Evolutionary conservation across 2,888 invertebrate species (phyloP).

Genomic region (Gymnosoma rotundatum): DNA sequence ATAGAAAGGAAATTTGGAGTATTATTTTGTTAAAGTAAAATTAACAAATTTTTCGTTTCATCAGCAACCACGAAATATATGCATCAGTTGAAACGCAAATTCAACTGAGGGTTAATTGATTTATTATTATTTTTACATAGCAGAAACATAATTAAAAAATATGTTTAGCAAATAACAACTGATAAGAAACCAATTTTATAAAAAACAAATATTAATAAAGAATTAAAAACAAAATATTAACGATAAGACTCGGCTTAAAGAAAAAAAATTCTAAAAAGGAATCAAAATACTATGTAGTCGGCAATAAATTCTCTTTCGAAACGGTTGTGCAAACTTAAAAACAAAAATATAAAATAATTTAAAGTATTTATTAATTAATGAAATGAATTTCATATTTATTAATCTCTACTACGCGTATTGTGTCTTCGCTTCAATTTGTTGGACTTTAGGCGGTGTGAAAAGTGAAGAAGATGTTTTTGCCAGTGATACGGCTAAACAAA

Average conservation of each 20-base stretch:
- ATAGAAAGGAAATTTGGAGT: too few relatives aligned
- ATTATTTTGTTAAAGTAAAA: too few relatives aligned
- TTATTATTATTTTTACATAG: neutral
- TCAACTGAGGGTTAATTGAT: conserved; percentile 8
- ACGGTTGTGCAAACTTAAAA: conserved; percentile 35
- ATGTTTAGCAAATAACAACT: conserved; percentile 11
- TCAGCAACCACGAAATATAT: too few relatives aligned
- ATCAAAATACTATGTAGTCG: conserved; percentile 23
- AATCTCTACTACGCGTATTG: neutral
- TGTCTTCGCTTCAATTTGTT: conserved; percentile 23
- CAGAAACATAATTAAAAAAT: neutral
- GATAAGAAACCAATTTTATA: conserved; percentile 37
- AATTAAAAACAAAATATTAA: conserved; percentile 9
- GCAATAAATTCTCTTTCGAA: conserved; percentile 29
- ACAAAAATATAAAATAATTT: neutral
- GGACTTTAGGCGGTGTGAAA: neutral
- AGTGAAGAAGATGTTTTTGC: conserved; percentile 67
- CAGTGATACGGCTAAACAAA: conserved; percentile 78
- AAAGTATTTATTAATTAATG: neutral
- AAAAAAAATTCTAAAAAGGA: neutral
- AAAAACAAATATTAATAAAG: conserved; percentile 8
- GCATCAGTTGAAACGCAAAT: neutral
- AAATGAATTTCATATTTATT: conserved; percentile 36
- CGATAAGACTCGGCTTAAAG: conserved; percentile 44
- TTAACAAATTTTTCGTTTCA: too few relatives aligned